Evolutionary conservation across 2,797 vertebrate species (phyloP), one percentile per base, ranked within the genome.

Genomic region (Dromococcyx pavoninus): DNA sequence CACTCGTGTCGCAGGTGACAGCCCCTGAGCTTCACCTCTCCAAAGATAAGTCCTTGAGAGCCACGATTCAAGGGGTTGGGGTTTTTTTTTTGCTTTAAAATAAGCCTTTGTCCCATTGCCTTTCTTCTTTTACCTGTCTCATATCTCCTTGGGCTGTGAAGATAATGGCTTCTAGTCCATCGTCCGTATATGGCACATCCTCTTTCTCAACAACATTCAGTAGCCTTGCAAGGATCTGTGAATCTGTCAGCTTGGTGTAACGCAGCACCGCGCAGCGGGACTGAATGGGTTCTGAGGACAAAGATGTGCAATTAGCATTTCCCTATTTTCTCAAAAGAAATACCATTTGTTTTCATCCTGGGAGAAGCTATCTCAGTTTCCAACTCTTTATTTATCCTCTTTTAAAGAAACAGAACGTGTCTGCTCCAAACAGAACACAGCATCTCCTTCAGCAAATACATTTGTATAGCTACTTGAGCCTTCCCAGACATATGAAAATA

Each of bases 81-180:
- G n/a, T n/a, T n/a, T n/a, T n/a, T 4, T n/a, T 71, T 71, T 78
- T 91, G 11, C 30, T 88, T 93, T 65, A 62, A 89, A 32, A 81
- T n/a, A 62, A 60, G 53, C 7, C 50, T 88, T 46, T 50, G 2
- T 57, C 85, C 75, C 9, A 6, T 17, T 41, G 51, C n/a, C 43
- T 32, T 92, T 61, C 50, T 58, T 27, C 33, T 83, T 82, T 76
- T 92, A 99, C 99, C 99, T 99, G 99, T 98, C 99, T 98, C 99
- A 99, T 99, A 97, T 99, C 99, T 37, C 99, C 99, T 97, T 99
- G 99, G 7, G 99, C 99, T 0, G 99, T 99, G 97, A 99, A 99
- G 97, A 99, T 99, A 84, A 99, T 97, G 53, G 99, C 99, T 95
- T 99, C 99, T 84, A 99, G 97, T 50, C 99, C 99, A 17, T 99